A percentile compares a stretch with the other conserved stretches of the same genome.
Conservation (phyloP, 30 jellyfish, hydroid and myxozoan genomes). For the Phacellophora camtschatica region DNA sequence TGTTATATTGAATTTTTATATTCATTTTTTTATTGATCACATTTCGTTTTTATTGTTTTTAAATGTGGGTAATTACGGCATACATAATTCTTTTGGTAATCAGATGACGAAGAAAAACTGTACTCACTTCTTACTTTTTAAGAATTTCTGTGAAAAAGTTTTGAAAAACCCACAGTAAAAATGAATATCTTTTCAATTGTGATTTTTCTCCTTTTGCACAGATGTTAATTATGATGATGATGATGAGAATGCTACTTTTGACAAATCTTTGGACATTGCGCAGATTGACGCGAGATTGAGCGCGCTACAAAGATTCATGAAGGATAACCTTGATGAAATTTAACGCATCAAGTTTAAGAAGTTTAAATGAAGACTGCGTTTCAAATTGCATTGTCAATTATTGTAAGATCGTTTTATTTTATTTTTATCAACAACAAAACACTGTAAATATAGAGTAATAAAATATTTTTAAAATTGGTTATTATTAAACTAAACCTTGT, state of each 20-base stretch:
- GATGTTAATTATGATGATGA: not conserved
- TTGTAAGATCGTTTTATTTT: not conserved
- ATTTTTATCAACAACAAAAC: not conserved
- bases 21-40: too few relatives aligned
- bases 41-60: too few relatives aligned
- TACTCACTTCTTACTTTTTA: too few relatives aligned
- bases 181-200: too few relatives aligned
- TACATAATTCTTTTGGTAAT: too few relatives aligned
- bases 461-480: not conserved
- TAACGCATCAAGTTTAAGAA: not conserved
- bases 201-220: too few relatives aligned
- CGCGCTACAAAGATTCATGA: slow-evolving; percentile 89
- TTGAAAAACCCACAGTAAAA: too few relatives aligned
- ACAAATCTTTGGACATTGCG: slow-evolving; percentile 70
- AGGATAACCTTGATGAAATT: slow-evolving; percentile 33
- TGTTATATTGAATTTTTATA: too few relatives aligned
- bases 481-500: too few relatives aligned
- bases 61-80: too few relatives aligned
- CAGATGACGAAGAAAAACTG: too few relatives aligned
- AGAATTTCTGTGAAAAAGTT: too few relatives aligned
- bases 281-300: slow-evolving; percentile 89
- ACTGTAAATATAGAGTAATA: not conserved
- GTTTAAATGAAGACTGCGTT: not conserved
- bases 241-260: slow-evolving; percentile 10
- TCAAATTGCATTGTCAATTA: not conserved